Percentiles rank a stretch among this genome's conserved stretches.
These are phyloP conservation scores for Pontoporia blainvillei DNA, from an alignment of 2,113 vertebrate species.

Conservation along the genomic window DNA sequence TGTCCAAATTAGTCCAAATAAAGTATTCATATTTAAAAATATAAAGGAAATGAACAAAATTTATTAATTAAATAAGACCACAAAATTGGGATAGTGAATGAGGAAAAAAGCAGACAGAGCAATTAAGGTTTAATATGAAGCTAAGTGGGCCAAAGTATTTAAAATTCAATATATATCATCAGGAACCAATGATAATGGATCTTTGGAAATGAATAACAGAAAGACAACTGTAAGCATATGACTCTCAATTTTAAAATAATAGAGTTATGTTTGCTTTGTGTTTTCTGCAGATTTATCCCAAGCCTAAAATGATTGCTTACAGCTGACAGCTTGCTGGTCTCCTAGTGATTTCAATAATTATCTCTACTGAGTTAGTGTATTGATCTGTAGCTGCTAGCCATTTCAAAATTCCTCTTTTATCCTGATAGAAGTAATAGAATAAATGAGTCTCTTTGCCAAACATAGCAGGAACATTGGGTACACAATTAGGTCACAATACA, in stretches of 20 bases:
- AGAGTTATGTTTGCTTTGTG: constrained; percentile 42
- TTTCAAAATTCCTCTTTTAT: constrained; percentile 64
- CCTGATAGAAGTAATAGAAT: constrained; percentile 66
- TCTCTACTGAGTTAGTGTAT: constrained; percentile 65
- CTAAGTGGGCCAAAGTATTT: background rate
- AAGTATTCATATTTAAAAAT: background rate
- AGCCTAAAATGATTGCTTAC: constrained; percentile 63
- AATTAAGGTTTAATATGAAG: background rate
- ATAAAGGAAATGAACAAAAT: background rate
- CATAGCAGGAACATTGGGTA: constrained; percentile 54
- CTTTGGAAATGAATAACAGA: constrained; percentile 14
- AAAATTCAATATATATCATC: constrained; percentile 9
- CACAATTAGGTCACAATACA: constrained; percentile 56
- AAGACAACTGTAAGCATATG: background rate
- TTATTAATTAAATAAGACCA: background rate
- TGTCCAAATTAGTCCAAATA: background rate
- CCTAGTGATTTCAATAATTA: constrained; percentile 72
- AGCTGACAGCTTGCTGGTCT: constrained; percentile 60
- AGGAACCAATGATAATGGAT: constrained; percentile 2
- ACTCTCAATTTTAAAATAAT: constrained; percentile 50
- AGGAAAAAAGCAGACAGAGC: background rate
- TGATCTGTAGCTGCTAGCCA: constrained; percentile 62
- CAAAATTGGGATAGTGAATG: background rate
- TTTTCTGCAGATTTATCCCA: constrained; percentile 61
- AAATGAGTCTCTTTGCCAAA: constrained; percentile 63